Conservation (phyloP, 2,888 invertebrate species). For the Fragum whitleyi region DNA sequence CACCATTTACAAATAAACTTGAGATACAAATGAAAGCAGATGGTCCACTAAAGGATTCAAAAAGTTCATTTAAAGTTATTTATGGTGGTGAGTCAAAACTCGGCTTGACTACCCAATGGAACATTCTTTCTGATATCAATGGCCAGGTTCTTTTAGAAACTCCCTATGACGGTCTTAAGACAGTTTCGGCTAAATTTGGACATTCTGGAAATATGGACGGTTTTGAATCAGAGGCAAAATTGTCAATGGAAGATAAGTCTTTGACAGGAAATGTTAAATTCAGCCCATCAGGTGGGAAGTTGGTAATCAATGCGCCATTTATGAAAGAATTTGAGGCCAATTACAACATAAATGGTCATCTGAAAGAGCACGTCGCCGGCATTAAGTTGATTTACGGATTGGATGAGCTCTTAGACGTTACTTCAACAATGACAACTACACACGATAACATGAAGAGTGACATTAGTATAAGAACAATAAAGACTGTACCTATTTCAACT, state of each 20-base stretch:
- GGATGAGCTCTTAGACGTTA: background rate
- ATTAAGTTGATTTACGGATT: background rate
- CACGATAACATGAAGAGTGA: background rate
- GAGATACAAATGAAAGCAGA: constrained; percentile 13
- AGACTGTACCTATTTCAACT: background rate
- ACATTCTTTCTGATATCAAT: background rate
- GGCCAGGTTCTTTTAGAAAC: constrained; percentile 1
- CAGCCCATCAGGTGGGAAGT: background rate
- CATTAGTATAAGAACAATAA: background rate
- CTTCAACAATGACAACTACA: background rate
- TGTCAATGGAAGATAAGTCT: background rate
- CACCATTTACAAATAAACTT: constrained; percentile 37
- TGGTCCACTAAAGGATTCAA: constrained; percentile 24
- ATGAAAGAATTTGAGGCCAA: background rate
- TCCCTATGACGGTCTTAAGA: background rate
- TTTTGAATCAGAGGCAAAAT: constrained; percentile 2
- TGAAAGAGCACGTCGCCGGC: background rate
- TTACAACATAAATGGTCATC: background rate
- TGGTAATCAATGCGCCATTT: background rate
- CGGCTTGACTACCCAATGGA: constrained; percentile 4
- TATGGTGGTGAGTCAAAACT: constrained; percentile 29
- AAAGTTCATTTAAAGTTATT: constrained; percentile 17
- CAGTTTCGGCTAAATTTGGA: background rate
- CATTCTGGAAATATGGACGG: background rate
- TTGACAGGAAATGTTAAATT: background rate